Conservation (phyloP, 1,140 invertebrate genomes). For the Hyposmocoma kahamanoa region DNA sequence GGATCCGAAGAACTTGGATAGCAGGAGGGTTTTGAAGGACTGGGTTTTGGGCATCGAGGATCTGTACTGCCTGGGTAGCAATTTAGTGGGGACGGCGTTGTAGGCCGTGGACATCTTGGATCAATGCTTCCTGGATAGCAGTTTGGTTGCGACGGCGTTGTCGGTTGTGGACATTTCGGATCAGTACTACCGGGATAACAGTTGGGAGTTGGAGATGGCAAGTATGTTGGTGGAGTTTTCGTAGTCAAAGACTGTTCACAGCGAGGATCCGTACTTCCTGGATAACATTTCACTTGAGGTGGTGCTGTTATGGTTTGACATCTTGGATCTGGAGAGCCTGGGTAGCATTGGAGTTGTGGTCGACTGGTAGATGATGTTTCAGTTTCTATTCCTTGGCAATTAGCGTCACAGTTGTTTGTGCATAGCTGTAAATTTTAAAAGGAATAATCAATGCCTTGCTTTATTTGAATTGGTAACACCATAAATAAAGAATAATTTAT, state of each 20-base stretch:
- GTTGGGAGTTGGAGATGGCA: conserved; percentile 26
- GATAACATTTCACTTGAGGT: conserved; percentile 38
- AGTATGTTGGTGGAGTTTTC: conserved; percentile 20
- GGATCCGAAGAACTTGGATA: conserved; percentile 41
- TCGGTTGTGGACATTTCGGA: conserved; percentile 37
- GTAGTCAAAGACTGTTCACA: too few species aligned
- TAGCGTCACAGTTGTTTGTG: conserved; percentile 52
- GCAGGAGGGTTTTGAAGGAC: conserved; percentile 8
- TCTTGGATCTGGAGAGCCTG: conserved; percentile 47
- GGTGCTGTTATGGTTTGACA: conserved; percentile 33
- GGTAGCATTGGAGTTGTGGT: conserved; percentile 43
- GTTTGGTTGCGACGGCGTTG: conserved; percentile 15
- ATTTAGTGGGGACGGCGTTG: conserved; percentile 13
- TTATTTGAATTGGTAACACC: not conserved
- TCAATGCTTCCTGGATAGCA: conserved; percentile 46
- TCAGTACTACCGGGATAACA: conserved; percentile 46
- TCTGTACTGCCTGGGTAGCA: conserved; percentile 67
- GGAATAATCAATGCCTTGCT: not conserved
- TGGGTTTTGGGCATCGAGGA: conserved; percentile 42
- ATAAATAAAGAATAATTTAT: not conserved
- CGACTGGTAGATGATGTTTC: conserved; percentile 41
- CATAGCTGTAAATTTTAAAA: conserved; percentile 50
- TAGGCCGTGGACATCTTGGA: conserved; percentile 39
- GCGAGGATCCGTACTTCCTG: conserved; percentile 49
- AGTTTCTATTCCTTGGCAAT: conserved; percentile 37